These are phyloP conservation scores for Nematolebias whitei DNA, from an alignment of 2,113 vertebrate genomes.

Conservation along the genomic window DNA sequence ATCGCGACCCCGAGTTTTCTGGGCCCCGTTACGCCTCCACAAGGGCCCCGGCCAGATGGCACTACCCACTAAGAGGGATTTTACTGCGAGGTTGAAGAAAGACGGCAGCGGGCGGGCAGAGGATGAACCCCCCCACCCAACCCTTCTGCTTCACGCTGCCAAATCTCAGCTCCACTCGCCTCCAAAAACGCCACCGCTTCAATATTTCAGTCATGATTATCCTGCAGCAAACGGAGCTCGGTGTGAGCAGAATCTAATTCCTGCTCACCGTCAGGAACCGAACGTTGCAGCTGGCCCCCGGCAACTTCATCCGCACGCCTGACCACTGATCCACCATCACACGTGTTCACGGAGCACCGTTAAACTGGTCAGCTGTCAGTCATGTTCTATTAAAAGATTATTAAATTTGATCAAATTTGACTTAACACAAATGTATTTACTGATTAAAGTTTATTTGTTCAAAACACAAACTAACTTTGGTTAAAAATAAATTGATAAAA, in stretches of 20 bases:
- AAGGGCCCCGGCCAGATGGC: constrained; percentile 80
- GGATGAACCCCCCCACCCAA: constrained; percentile 51
- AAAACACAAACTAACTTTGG: no score
- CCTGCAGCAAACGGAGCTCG: constrained; percentile 62
- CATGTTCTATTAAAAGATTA: no score
- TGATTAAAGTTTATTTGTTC: no score
- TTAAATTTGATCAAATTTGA: no score
- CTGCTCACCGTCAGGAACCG: background rate
- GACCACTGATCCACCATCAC: no score
- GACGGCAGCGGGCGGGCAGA: constrained; percentile 67
- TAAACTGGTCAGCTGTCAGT: no score
- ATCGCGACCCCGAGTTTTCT: constrained; percentile 78
- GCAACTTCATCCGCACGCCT: background rate
- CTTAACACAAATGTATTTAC: no score
- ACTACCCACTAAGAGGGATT: constrained; percentile 78
- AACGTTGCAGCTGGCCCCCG: background rate
- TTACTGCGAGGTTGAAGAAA: constrained; percentile 80
- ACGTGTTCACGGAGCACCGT: no score
- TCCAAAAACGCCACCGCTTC: constrained; percentile 41
- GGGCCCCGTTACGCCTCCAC: constrained; percentile 74
- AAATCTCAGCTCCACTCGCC: constrained; percentile 50
- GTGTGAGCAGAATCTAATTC: no score
- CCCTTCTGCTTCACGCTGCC: constrained; percentile 35
- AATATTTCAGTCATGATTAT: constrained; percentile 73
- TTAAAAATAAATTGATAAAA: no score